Conservation (phyloP, 1,140 invertebrate species). For the Laodelphax striatellus region DNA sequence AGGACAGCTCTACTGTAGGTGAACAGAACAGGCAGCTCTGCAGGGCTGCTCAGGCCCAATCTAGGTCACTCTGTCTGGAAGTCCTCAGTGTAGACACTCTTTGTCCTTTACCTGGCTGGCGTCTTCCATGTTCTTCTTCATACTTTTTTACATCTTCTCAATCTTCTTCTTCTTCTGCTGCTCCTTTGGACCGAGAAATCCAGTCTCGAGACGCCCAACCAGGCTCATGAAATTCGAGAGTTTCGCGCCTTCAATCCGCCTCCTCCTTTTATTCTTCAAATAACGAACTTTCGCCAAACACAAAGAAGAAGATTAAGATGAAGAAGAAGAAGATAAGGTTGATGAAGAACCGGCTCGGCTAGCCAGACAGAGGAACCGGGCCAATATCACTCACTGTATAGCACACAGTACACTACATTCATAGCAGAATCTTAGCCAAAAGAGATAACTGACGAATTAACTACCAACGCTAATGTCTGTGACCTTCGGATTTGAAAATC, state of each 20-base stretch:
- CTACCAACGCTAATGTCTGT: too few relatives aligned
- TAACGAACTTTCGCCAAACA: too few relatives aligned
- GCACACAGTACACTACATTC: too few relatives aligned
- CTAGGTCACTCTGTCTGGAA: neutral
- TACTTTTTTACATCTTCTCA: too few relatives aligned
- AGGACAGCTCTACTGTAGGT: constrained; percentile 3
- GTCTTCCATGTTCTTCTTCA: neutral
- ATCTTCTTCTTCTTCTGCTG: neutral
- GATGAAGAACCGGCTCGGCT: too few relatives aligned
- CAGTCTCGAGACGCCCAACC: neutral
- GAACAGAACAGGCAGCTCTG: constrained; percentile 27
- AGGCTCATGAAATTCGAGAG: constrained; percentile 20
- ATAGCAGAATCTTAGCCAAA: too few relatives aligned
- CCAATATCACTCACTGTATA: too few relatives aligned
- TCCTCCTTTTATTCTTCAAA: neutral
- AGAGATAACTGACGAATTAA: too few relatives aligned
- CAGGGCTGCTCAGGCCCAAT: constrained; percentile 30
- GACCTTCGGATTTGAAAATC: too few relatives aligned
- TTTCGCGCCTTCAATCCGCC: constrained; percentile 16
- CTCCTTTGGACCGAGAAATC: neutral
- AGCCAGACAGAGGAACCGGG: too few relatives aligned
- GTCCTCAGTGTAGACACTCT: neutral
- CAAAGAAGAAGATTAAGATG: too few relatives aligned
- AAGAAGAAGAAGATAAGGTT: too few relatives aligned
- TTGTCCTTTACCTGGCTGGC: neutral